phyloP scores from a whole-genome alignment of 1,140 invertebrate species.

The Carposina sasakii region DNA sequence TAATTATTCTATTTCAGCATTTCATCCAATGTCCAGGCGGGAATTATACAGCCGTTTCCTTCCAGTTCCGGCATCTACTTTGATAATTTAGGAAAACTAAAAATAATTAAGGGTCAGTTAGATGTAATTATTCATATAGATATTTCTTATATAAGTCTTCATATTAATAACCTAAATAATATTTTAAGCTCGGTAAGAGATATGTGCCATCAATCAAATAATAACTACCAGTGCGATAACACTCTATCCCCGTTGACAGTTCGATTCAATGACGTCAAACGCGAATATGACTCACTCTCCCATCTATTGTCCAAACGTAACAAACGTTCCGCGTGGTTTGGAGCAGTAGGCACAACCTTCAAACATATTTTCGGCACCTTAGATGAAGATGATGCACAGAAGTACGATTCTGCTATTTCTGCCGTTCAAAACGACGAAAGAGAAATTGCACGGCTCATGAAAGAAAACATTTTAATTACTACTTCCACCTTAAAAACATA shows the following conservation, averaged over 20 bases:
- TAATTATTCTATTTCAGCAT: conserved; percentile 16
- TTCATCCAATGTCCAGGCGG: conserved; percentile 14
- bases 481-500: too few species aligned
- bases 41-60: conserved; percentile 16
- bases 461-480: too few species aligned
- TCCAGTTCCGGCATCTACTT: conserved; percentile 25
- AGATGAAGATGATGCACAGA: conserved; percentile 21
- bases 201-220: conserved; percentile 17
- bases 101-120: conserved; percentile 16
- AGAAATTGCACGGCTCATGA: too few species aligned
- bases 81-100: conserved; percentile 24
- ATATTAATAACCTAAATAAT: conserved; percentile 17
- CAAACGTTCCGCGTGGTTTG: conserved; percentile 20
- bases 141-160: conserved; percentile 18
- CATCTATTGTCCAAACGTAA: conserved; percentile 13
- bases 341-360: conserved; percentile 16
- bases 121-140: conserved; percentile 17
- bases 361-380: conserved; percentile 26
- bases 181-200: conserved; percentile 10
- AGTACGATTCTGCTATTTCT: conserved; percentile 11
- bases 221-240: conserved; percentile 15
- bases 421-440: too few species aligned
- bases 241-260: conserved; percentile 15
- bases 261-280: conserved; percentile 20
- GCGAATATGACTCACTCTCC: conserved; percentile 18